These are phyloP conservation scores for Xyrauchen texanus DNA, from an alignment of 2,113 vertebrate genomes.

Conservation along the genomic window DNA sequence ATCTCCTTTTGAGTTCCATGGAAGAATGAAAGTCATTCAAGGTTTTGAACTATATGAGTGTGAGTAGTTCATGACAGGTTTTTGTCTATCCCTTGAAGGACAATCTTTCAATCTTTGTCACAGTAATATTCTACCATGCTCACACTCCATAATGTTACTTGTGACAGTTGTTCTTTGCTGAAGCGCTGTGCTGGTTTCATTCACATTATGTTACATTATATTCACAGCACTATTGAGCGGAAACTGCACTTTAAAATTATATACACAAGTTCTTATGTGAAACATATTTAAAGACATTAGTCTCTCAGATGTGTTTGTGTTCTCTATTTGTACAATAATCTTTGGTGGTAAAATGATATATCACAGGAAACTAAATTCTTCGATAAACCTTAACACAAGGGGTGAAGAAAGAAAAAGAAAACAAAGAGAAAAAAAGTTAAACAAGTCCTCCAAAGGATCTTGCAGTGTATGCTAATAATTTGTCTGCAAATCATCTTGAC, in stretches of 20 bases:
- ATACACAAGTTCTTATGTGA: constrained; percentile 16
- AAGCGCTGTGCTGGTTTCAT: not conserved
- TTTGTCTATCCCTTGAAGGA: too few species aligned
- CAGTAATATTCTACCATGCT: not conserved
- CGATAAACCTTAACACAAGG: constrained; percentile 35
- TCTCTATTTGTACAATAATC: constrained; percentile 50
- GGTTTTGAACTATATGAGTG: too few species aligned
- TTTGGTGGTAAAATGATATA: constrained; percentile 46
- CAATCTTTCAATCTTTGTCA: not conserved
- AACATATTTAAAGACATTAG: constrained; percentile 41
- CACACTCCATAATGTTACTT: not conserved
- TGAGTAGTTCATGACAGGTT: too few species aligned
- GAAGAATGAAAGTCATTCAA: too few species aligned
- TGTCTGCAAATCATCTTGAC: constrained; percentile 46
- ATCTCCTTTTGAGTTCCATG: too few species aligned
- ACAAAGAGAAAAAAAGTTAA: constrained; percentile 43
- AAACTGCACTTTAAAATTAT: constrained; percentile 20
- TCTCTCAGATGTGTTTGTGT: constrained; percentile 46
- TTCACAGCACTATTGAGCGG: not conserved
- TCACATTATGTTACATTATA: not conserved
- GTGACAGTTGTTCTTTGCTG: not conserved
- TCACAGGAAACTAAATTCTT: constrained; percentile 42
- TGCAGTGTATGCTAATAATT: constrained; percentile 44
- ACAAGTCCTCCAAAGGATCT: constrained; percentile 48
- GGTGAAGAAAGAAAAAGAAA: constrained; percentile 49